Percentiles rank a stretch among this genome's conserved stretches.
Conservation (phyloP, 1,140 invertebrate genomes). For the Tetragnatha versicolor region DNA sequence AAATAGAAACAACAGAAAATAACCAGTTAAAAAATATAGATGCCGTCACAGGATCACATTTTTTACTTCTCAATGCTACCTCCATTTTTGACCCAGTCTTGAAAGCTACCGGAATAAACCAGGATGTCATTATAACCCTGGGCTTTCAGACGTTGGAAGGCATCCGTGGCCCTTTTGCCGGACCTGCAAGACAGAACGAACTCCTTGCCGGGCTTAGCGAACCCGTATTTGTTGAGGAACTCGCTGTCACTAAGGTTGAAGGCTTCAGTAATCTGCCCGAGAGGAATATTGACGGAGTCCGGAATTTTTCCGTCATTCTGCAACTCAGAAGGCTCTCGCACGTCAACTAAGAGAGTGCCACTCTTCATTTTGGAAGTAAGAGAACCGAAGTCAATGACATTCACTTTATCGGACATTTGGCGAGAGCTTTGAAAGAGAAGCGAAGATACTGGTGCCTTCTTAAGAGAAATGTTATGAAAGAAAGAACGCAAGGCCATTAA, state of each 20-base stretch:
- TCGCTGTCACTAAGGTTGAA: slow-evolving; percentile 26
- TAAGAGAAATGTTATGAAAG: neutral
- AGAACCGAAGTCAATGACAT: slow-evolving; percentile 34
- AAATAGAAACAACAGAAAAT: no score
- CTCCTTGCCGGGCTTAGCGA: slow-evolving; percentile 27
- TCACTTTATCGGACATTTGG: neutral
- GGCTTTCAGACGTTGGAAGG: neutral
- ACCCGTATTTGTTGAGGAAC: slow-evolving; percentile 40
- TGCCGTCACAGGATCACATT: no score
- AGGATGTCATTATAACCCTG: slow-evolving; percentile 21
- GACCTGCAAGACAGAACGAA: slow-evolving; percentile 47
- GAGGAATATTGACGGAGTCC: slow-evolving; percentile 58
- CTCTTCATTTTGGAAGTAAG: slow-evolving; percentile 36
- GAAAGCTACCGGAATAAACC: slow-evolving; percentile 47
- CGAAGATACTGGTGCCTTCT: neutral
- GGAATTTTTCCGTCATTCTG: slow-evolving; percentile 57
- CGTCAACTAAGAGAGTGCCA: slow-evolving; percentile 57
- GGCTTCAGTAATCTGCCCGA: slow-evolving; percentile 45
- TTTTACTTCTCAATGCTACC: slow-evolving; percentile 37
- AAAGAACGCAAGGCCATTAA: no score
- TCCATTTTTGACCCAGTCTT: slow-evolving; percentile 47
- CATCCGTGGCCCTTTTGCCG: slow-evolving; percentile 41
- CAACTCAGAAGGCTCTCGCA: slow-evolving; percentile 57
- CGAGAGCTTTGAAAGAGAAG: neutral
- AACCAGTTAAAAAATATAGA: no score